Base-by-base conservation (phyloP, 2,888 invertebrate genomes). In the Chalcosyrphus nemorum region DNA sequence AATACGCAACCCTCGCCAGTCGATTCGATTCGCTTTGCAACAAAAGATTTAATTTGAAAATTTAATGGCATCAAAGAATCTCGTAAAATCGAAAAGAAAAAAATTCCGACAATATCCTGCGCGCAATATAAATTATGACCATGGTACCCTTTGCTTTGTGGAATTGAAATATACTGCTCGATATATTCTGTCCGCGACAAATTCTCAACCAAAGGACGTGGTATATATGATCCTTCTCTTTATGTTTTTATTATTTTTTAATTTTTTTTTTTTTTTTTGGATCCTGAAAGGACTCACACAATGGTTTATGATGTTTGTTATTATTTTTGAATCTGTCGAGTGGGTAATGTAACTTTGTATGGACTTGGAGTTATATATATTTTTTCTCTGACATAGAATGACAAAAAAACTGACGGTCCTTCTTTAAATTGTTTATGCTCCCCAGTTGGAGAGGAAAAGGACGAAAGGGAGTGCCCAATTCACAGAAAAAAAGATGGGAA, bases 1-100 rank as follows among this genome's bases (percentile, higher is more conserved):
- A 61, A 45, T 32, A 29, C 27, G 24, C 13, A 66, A 56, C 54
- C 45, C 21, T 57, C 29, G 32, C 7, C 11, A 11, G 11, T 13
- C 43, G 17, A 72, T 77, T 82, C 81, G 81, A 77, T 82, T 54
- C 41, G 72, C 81, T 71, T 41, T 66, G 72, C 66, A 77, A 82
- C 77, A 82, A 77, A 77, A 77, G 81, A 66, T 77, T 82, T 77
- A 77, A 82, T 82, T 82, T 72, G 32, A 77, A 61, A 72, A 82
- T 82, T 71, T 77, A 77, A 82, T 77, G 35, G 66, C 81, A 72
- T 32, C 71, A 47, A 82, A 59, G 72, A 66, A 54, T 61, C 61
- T 47, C 71, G 50, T 77, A 61, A 77, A 71, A n/a, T n/a, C n/a
- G n/a, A n/a, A n/a, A n/a, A n/a, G n/a, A n/a, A 65, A 47, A 63